Evolutionary conservation across 2,797 vertebrate species (phyloP), one percentile per base, ranked within the genome.

Genomic region (Perodicticus potto): DNA sequence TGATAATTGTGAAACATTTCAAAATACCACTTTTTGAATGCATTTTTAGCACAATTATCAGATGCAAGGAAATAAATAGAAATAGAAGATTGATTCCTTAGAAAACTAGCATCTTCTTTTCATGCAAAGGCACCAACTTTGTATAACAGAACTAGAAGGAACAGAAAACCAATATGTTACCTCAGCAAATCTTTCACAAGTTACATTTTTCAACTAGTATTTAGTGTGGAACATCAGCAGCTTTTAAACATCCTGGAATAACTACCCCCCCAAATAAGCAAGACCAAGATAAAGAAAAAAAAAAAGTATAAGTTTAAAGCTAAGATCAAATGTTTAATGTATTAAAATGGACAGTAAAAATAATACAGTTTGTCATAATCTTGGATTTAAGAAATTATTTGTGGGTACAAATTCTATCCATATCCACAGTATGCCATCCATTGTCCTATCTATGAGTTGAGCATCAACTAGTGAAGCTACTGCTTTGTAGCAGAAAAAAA

Each of bases 161-260:
- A 78, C 29, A 95, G 29, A 93, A 34, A 97, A 87, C 27, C 57
- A 82, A 77, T 70, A 70, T 73, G 16, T 91, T 78, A 88, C 67
- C 49, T 97, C 84, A 96, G 91, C 76, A 96, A 40, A 96, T 72
- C 81, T 7, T 81, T 55, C 45, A 16, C 73, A 86, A 89, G 45
- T 88, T 89, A 91, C 27, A 69, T 74, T 91, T 93, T 91, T 73
- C 74, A 91, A 59, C 55, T 61, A 57, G 27, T 17, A 1, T 83
- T 95, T 90, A 95, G 53, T 81, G 23, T 85, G 32, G 13, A 86
- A 53, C 49, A 93, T 94, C 85, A 97, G 81, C 96, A 97, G 32
- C 86, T 61, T 92, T 92, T 82, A 95, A 94, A 32, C 40, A 76
- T 63, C 29, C 20, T 73, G 4, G 10, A 74, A 94, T 57, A 96